These are phyloP conservation scores for Tethea ocularis DNA, from an alignment of 2,888 invertebrate species.

Conservation along the genomic window DNA sequence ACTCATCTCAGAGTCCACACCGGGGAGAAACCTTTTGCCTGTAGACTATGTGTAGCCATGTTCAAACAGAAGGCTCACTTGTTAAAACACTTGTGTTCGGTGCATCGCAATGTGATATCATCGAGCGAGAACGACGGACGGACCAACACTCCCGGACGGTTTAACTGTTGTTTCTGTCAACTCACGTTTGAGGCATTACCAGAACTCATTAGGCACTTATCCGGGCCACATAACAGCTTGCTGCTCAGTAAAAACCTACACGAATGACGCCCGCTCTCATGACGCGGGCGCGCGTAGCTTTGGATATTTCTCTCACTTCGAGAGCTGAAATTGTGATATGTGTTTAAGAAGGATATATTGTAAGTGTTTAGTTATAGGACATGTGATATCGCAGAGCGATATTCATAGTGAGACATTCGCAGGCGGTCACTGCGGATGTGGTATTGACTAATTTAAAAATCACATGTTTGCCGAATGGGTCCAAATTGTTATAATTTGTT, in stretches of 20 bases:
- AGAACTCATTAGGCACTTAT: conserved; percentile 93
- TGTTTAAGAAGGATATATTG: conserved; percentile 75
- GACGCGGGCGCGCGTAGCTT: conserved; percentile 65
- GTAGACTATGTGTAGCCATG: conserved; percentile 94
- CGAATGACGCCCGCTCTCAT: conserved; percentile 82
- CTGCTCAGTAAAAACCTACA: conserved; percentile 94
- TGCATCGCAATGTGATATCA: conserved; percentile 94
- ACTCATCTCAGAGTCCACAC: conserved; percentile 94
- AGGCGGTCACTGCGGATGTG: conserved; percentile 61
- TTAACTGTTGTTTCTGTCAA: conserved; percentile 95
- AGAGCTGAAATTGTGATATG: conserved; percentile 83
- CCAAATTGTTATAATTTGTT: conserved; percentile 83
- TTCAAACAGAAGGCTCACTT: conserved; percentile 96
- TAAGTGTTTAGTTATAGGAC: conserved; percentile 71
- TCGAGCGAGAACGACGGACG: conserved; percentile 89
- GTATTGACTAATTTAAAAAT: conserved; percentile 68
- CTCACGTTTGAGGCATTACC: conserved; percentile 93
- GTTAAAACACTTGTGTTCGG: conserved; percentile 93
- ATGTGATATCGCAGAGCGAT: conserved; percentile 80
- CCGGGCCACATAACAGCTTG: conserved; percentile 94
- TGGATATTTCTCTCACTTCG: conserved; percentile 71
- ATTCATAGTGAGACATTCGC: conserved; percentile 71
- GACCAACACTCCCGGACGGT: conserved; percentile 85
- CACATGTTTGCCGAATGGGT: conserved; percentile 79
- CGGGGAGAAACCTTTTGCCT: conserved; percentile 95